Evolutionary conservation across 2,113 vertebrate genomes (phyloP), one percentile per base, ranked within the genome.

Genomic region (Clinocottus analis): DNA sequence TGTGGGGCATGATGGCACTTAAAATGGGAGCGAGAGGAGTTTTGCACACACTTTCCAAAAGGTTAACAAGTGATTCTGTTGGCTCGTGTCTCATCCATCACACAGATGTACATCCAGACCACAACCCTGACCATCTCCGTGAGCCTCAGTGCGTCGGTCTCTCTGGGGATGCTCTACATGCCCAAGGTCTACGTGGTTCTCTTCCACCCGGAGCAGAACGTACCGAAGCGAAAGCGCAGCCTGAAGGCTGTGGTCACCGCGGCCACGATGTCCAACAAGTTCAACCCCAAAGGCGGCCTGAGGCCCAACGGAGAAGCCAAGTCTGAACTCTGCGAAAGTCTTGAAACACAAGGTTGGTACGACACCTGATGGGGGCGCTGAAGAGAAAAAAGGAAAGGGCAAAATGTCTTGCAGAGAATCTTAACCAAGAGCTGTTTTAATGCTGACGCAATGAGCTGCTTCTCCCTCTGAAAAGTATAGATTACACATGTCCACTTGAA

Each of bases 91-190:
- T 80, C 63, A 39, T 85, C 23, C 35, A 37, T 41, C 72, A 80
- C 62, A 53, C 94, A 98, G 97, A 95, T 99, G 95, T 98, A 99
- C 87, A 98, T 99, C 95, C 97, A 98, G 94, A 98, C 97, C 55
- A 99, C 96, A 60, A 98, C 97, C 31, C 94, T 98, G 93, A 99
- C 97, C 75, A 97, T 99, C 89, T 99, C 97, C 0, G 97, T 99
- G 85, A 98, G 97, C 93, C 96, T 99, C 91, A 98, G 97, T 91
- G 97, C 97, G 66, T 98, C 97, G 0, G 97, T 99, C 89, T 98
- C 97, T 64, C 95, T 99, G 93, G 97, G 97, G 87, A 97, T 98
- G 97, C 97, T 98, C 92, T 99, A 98, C 94, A 96, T 99, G 96
- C 97, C 97, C 70, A 99, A 98, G 93, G 97, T 98, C 91, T 99